Evolutionary conservation across 2,113 vertebrate species (phyloP), one percentile per base, ranked within the genome.

Genomic region (Narcine bancroftii): DNA sequence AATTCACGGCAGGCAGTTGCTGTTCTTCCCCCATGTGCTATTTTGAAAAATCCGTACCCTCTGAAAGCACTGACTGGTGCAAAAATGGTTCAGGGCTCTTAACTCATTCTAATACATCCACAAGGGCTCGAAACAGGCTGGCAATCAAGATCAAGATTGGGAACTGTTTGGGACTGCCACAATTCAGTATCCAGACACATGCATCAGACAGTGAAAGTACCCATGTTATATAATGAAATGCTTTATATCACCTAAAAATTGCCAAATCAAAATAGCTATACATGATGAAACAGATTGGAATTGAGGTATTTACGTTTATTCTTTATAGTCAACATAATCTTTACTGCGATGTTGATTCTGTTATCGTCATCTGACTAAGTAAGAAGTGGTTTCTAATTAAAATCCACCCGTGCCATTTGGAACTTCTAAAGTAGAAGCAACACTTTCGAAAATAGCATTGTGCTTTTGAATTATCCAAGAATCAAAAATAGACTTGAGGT

Each of bases 101-200:
- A 91, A 71, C 89, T 91, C 89, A 66, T 45, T 69, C 63, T 87
- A 91, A 71, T 69, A 69, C 65, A 91, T 91, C 89, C 63, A 24
- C 39, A 69, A 91, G 89, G 89, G 65, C 42, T 45, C n/a, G 53
- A 60, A 6, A 87, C 6, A 87, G 50, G 50, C 53, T 36, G 53
- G 53, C 33, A 63, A 39, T 33, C 56, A 87, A 63, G 33, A 36
- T 2, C 81, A 63, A 39, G 33, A 21, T 36, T 53, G 56, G 33
- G 33, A 60, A 21, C 53, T 63, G 53, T 24, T 87, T 87, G 53
- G 81, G 53, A 24, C 33, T n/a, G 17, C 53, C 21, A 87, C n/a
- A 53, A 87, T 87, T 87, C 53, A 36, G 53, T 63, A 17, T 36
- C 56, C 53, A 87, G 33, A 56, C 81, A 39, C 81, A 63, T 87